A percentile compares a stretch with the other conserved stretches of the same genome.
Evolutionary conservation across 2,888 invertebrate genomes (phyloP).

Genomic region (Coecobrya sp.): DNA sequence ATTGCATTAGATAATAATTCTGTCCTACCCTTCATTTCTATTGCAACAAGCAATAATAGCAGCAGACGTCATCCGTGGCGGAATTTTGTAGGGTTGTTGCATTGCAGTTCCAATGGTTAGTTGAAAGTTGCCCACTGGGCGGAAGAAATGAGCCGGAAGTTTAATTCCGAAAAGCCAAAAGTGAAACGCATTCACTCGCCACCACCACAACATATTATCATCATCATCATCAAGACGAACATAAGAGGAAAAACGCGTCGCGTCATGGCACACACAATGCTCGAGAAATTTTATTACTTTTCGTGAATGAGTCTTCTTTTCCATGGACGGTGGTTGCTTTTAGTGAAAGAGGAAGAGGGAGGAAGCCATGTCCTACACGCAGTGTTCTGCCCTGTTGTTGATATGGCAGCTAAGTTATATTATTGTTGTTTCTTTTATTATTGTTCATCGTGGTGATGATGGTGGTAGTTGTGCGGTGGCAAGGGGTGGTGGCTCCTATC

Average conservation of each 20-base stretch:
- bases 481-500: slow-evolving; percentile 30
- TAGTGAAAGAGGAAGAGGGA: slow-evolving; percentile 58
- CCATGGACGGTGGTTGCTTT: slow-evolving; percentile 45
- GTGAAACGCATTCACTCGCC: slow-evolving; percentile 64
- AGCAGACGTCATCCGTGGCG: slow-evolving; percentile 9
- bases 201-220: slow-evolving; percentile 44
- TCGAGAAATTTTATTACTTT: slow-evolving; percentile 73
- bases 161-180: slow-evolving; percentile 80
- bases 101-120: slow-evolving; percentile 30
- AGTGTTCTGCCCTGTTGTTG: not conserved
- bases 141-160: slow-evolving; percentile 82
- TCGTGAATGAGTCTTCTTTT: slow-evolving; percentile 47
- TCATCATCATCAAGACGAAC: slow-evolving; percentile 12
- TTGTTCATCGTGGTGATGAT: slow-evolving; percentile 51
- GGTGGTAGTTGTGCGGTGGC: slow-evolving; percentile 39
- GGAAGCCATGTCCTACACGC: slow-evolving; percentile 37
- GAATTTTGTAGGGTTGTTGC: not conserved
- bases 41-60: not conserved
- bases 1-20: not conserved
- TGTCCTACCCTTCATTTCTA: not conserved
- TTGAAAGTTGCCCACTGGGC: slow-evolving; percentile 56
- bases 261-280: slow-evolving; percentile 53
- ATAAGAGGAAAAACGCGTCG: slow-evolving; percentile 47
- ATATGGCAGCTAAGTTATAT: slow-evolving; percentile 13
- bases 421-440: slow-evolving; percentile 66